These are phyloP conservation scores for Ceratitis capitata DNA, from an alignment of 1,140 invertebrate genomes.

Conservation along the genomic window DNA sequence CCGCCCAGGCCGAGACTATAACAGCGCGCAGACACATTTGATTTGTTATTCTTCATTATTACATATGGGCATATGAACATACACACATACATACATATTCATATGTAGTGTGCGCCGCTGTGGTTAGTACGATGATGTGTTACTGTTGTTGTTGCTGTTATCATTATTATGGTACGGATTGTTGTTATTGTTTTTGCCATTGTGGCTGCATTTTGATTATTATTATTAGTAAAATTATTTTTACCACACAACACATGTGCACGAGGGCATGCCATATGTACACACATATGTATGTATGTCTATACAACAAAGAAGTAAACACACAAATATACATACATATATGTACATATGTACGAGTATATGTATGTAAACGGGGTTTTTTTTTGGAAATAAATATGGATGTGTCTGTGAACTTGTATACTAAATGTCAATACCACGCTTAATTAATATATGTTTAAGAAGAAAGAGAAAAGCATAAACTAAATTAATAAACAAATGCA, in stretches of 20 bases:
- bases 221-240: constrained; percentile 34
- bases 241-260: background rate
- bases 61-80: too few relatives aligned
- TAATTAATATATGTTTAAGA: background rate
- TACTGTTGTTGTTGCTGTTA: background rate
- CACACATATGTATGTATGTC: background rate
- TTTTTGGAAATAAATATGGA: background rate
- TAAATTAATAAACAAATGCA: constrained; percentile 16
- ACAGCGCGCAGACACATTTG: constrained; percentile 30
- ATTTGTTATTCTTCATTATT: constrained; percentile 37
- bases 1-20: constrained; percentile 9
- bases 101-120: constrained; percentile 18
- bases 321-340: background rate
- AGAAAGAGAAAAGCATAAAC: too few relatives aligned
- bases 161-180: background rate
- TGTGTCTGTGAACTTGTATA: background rate
- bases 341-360: background rate
- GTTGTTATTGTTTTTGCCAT: background rate
- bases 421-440: background rate
- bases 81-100: too few relatives aligned
- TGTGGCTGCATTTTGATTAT: constrained; percentile 17
- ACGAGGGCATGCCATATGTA: background rate
- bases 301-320: background rate
- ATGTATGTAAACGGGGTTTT: background rate
- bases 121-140: constrained; percentile 17